These are phyloP conservation scores for Amphiprion percula DNA, from an alignment of 2,113 vertebrate species.

Conservation along the genomic window DNA sequence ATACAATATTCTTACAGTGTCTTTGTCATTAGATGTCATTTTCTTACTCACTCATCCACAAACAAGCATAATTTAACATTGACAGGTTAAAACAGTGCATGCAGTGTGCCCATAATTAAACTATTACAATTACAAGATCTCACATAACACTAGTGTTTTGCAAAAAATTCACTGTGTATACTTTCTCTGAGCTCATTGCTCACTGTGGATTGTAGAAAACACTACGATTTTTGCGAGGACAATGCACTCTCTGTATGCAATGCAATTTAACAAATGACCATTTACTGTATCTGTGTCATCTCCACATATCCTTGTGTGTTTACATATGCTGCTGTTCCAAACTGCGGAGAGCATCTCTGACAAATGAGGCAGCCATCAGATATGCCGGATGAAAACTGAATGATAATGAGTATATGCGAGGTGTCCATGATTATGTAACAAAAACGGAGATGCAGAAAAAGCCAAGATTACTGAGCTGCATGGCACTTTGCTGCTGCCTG, in stretches of 20 bases:
- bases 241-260: background rate
- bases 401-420: slow-evolving; percentile 44
- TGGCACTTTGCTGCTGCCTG: slow-evolving; percentile 49
- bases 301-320: background rate
- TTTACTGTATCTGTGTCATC: slow-evolving; percentile 4
- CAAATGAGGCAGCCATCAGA: slow-evolving; percentile 36
- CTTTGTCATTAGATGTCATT: slow-evolving; percentile 4
- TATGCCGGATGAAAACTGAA: slow-evolving; percentile 40
- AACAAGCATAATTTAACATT: slow-evolving; percentile 3
- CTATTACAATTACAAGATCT: slow-evolving; percentile 5
- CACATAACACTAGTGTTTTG: slow-evolving; percentile 7
- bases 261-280: background rate
- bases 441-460: slow-evolving; percentile 39
- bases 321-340: slow-evolving; percentile 7
- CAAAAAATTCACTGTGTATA: background rate
- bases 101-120: slow-evolving; percentile 29
- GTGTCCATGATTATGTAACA: slow-evolving; percentile 50
- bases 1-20: slow-evolving; percentile 9
- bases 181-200: slow-evolving; percentile 6
- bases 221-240: background rate
- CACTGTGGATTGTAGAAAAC: background rate
- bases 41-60: background rate
- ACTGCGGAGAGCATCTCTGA: slow-evolving; percentile 26
- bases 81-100: background rate
- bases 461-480: slow-evolving; percentile 28